Conservation (phyloP, 37 sponge, comb jelly and placozoan genomes). For the Halichondria panicea region DNA sequence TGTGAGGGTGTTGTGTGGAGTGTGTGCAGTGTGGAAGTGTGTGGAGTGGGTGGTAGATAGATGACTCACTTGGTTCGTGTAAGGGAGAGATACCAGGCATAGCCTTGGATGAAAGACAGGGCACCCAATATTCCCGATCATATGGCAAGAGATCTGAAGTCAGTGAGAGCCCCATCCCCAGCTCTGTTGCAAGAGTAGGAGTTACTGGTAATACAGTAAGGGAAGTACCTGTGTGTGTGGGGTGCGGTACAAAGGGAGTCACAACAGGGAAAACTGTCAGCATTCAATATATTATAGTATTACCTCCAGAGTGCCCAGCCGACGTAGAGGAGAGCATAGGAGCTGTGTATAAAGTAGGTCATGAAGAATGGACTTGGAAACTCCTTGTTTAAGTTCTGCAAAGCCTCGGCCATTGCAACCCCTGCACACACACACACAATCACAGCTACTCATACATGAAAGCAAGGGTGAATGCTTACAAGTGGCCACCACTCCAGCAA, state of each 20-base stretch:
- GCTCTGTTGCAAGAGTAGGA: conserved; percentile 43
- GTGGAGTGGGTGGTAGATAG: neutral
- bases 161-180: conserved; percentile 31
- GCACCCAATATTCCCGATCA: too few species aligned
- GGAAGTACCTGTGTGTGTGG: conserved; percentile 25
- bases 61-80: neutral
- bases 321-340: conserved; percentile 44
- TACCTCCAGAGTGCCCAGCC: conserved; percentile 62
- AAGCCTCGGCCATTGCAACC: conserved; percentile 65
- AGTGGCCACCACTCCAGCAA: conserved; percentile 21
- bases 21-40: neutral
- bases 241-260: too few species aligned
- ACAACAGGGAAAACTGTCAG: too few species aligned
- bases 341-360: conserved; percentile 57
- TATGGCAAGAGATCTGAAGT: too few species aligned
- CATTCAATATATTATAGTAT: too few species aligned
- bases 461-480: too few species aligned
- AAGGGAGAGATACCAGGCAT: conserved; percentile 1
- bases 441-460: too few species aligned
- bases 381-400: conserved; percentile 27
- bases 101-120: neutral
- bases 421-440: too few species aligned
- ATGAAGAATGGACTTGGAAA: conserved; percentile 48
- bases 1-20: neutral
- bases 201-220: too few species aligned